These are phyloP conservation scores for Serrognathus titanus DNA, from an alignment of 2,888 invertebrate genomes.

Conservation along the genomic window DNA sequence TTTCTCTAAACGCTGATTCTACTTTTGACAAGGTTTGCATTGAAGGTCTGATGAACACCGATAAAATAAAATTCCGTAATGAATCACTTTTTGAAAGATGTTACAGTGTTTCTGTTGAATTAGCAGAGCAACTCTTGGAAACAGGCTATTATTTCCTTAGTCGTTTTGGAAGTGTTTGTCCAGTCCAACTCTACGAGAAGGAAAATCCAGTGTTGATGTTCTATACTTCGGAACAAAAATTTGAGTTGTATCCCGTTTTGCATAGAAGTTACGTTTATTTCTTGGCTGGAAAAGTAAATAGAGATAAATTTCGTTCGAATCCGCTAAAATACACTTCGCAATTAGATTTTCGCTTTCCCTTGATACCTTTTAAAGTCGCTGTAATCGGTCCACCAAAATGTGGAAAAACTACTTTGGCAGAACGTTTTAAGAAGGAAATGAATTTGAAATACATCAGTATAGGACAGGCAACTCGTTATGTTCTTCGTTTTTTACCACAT, in stretches of 20 bases:
- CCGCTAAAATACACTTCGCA: constrained; percentile 57
- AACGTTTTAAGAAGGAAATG: constrained; percentile 53
- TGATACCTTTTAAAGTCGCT: constrained; percentile 54
- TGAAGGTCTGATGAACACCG: constrained; percentile 33
- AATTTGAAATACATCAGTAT: constrained; percentile 56
- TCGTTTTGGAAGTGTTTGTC: constrained; percentile 62
- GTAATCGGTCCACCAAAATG: constrained; percentile 62
- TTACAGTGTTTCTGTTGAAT: constrained; percentile 51
- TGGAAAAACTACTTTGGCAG: constrained; percentile 58
- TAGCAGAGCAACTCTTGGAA: constrained; percentile 56
- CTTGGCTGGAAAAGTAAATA: constrained; percentile 50
- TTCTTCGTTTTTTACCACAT: constrained; percentile 52
- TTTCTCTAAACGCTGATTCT: constrained; percentile 48
- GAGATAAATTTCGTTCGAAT: constrained; percentile 53
- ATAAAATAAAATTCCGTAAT: constrained; percentile 48
- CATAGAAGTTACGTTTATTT: constrained; percentile 62
- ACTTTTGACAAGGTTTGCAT: constrained; percentile 36
- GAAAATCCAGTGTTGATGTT: constrained; percentile 53
- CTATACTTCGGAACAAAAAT: constrained; percentile 46
- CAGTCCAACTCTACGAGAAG: constrained; percentile 58
- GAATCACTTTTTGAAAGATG: constrained; percentile 58
- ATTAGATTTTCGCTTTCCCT: constrained; percentile 48
- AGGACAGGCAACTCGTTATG: constrained; percentile 54
- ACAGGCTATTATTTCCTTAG: constrained; percentile 62
- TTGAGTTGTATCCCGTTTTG: constrained; percentile 54